phyloP scores from a whole-genome alignment of 2,113 vertebrate genomes.

The Abramis brama region DNA sequence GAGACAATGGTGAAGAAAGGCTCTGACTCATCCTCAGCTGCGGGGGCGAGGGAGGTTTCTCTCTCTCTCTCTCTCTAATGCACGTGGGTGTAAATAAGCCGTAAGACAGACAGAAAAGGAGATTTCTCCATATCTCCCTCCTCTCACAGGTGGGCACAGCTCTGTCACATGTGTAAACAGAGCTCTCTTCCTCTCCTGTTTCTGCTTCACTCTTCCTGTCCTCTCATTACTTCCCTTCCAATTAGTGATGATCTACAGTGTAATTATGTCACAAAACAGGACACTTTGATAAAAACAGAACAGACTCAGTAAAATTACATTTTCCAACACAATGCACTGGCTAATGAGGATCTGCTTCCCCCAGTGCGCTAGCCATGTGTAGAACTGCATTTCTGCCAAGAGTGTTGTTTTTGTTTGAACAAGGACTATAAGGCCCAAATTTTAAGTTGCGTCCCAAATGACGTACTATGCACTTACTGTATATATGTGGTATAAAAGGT shows the following conservation, averaged over 20 bases:
- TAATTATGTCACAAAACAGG: slow-evolving; percentile 12
- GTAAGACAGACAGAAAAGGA: slow-evolving; percentile 23
- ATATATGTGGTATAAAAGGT: no score
- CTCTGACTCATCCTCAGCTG: slow-evolving; percentile 48
- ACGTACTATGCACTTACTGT: no score
- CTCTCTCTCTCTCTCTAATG: slow-evolving; percentile 35
- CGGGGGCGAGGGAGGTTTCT: slow-evolving; percentile 43
- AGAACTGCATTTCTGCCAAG: not conserved
- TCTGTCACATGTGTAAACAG: slow-evolving; percentile 29
- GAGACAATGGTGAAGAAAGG: slow-evolving; percentile 5
- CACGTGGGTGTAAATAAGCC: slow-evolving; percentile 19
- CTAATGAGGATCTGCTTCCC: slow-evolving; percentile 11
- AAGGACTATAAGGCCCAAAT: not conserved
- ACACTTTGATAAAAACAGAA: slow-evolving; percentile 16
- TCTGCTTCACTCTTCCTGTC: slow-evolving; percentile 14
- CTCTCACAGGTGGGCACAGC: slow-evolving; percentile 40
- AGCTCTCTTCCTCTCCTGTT: not conserved
- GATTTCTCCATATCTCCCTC: slow-evolving; percentile 37
- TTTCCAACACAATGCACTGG: not conserved
- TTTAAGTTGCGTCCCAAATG: no score
- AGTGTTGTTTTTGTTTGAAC: not conserved
- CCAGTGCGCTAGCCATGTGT: not conserved
- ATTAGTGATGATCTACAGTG: slow-evolving; percentile 31
- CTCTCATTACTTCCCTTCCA: slow-evolving; percentile 5
- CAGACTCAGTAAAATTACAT: slow-evolving; percentile 5